These are phyloP conservation scores for Perognathus longimembris DNA, from an alignment of 2,113 vertebrate genomes.

Conservation along the genomic window DNA sequence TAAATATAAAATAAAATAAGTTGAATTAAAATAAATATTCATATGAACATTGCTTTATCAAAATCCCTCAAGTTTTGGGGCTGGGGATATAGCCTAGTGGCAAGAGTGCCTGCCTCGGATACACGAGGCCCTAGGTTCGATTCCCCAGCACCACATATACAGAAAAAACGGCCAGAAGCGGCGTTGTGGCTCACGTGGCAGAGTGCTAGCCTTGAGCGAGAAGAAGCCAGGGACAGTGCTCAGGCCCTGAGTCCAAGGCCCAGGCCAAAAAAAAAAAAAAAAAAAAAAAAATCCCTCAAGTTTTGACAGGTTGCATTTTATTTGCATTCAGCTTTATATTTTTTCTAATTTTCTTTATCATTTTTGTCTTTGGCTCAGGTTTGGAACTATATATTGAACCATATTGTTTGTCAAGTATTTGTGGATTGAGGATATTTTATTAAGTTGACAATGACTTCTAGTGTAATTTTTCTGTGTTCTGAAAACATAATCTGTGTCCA, in stretches of 20 bases:
- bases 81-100: too few relatives aligned
- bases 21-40: constrained; percentile 10
- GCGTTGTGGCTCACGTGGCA: too few relatives aligned
- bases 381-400: not conserved
- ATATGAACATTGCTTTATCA: not conserved
- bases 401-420: not conserved
- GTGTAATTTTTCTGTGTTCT: constrained; percentile 1
- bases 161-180: too few relatives aligned
- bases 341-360: not conserved
- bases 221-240: too few relatives aligned
- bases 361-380: not conserved
- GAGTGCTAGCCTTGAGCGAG: too few relatives aligned
- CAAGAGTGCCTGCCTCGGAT: too few relatives aligned
- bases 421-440: not conserved
- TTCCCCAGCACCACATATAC: too few relatives aligned
- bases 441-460: not conserved
- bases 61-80: not conserved
- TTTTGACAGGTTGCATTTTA: not conserved
- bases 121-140: too few relatives aligned
- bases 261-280: too few relatives aligned
- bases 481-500: not conserved
- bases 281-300: not conserved
- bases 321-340: not conserved
- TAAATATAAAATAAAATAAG: too few relatives aligned
- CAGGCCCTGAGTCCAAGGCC: too few relatives aligned